Evolutionary conservation across 2,797 vertebrate species (phyloP).

Genomic region (Tadarida brasiliensis): DNA sequence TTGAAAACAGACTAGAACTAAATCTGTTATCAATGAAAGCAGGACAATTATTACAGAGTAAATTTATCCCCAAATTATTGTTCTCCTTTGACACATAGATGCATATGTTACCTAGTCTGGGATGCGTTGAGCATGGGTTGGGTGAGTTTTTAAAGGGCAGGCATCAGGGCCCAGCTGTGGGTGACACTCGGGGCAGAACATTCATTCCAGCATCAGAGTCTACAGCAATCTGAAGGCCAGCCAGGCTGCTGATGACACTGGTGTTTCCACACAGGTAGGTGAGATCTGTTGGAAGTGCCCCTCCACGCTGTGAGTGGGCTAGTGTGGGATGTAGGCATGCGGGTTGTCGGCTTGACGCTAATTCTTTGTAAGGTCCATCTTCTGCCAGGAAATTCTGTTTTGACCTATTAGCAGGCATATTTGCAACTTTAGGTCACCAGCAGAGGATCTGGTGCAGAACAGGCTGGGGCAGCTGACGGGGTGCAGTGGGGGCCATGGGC

Average conservation of each 20-base stretch:
- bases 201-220: background rate
- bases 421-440: background rate
- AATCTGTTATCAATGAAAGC: background rate
- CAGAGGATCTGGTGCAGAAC: background rate
- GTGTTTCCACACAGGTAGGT: background rate
- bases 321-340: background rate
- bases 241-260: background rate
- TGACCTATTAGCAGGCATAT: background rate
- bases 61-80: conserved; percentile 26
- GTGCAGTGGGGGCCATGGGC: background rate
- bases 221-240: background rate
- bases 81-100: background rate
- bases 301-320: background rate
- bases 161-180: background rate
- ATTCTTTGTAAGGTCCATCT: background rate
- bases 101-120: background rate
- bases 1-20: conserved; percentile 54
- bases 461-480: background rate
- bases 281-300: background rate
- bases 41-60: background rate
- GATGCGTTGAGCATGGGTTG: background rate
- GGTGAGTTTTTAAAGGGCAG: conserved; percentile 27
- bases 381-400: background rate
- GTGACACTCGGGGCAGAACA: background rate
- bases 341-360: background rate